Base-by-base conservation (phyloP, 2,113 vertebrate genomes). In the Ictidomys tridecemlineatus region DNA sequence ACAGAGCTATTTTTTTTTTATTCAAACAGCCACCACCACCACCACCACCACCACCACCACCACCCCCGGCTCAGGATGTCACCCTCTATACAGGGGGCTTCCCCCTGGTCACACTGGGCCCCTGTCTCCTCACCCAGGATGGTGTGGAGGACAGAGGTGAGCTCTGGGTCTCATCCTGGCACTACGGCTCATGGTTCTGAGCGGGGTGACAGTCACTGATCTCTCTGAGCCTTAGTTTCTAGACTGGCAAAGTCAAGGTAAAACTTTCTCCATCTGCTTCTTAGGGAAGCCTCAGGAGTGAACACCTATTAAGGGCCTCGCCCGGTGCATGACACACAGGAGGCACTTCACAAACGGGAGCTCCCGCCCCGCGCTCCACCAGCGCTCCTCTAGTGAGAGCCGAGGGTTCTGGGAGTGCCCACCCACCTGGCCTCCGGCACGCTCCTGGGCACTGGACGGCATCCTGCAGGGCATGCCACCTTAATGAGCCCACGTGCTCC, bases 61-160 rank as follows among this genome's bases (percentile, higher is more conserved):
- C 69, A 32, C 39, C 61, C 42, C 51, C 69, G 32, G 39, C 22
- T 86, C 18, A 10, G 22, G 16, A 28, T 1, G 9, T 11, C 3
- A 34, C 20, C 1, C 69, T 9, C 39, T 39, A 5, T 32, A 76
- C 48, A 3, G 0, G 1, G 37, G 34, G 12, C 28, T 92, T 85
- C 42, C 79, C 28, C 61, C 34, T 80, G 30, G 24, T 58, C 34
- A 37, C 8, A 6, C 26, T n/a, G 79, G 34, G 61, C 28, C 7
- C 0, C 5, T 0, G 2, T 30, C 26, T 85, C 67, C 79, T 61
- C 26, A 42, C 4, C 8, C 28, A 6, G 39, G 26, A 20, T 2
- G 30, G 80, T 26, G 18, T 8, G 8, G 48, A 17, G 18, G 16
- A 78, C 8, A 37, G 22, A 82, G 16, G 1, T 9, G 12, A 2